Base-by-base conservation (phyloP, 2,888 invertebrate species). In the Campaea margaritaria region DNA sequence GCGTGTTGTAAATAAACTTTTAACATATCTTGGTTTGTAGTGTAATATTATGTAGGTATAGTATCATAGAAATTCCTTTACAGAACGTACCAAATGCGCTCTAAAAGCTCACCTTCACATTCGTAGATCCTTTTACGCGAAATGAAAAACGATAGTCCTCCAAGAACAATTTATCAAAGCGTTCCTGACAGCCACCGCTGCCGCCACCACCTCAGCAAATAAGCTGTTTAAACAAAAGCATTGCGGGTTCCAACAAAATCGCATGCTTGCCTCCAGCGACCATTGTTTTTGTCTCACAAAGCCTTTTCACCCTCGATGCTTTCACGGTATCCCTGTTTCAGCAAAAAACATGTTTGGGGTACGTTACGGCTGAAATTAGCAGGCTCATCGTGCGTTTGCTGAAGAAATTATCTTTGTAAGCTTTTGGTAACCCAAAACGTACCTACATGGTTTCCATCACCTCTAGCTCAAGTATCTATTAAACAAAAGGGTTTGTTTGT, bases 331-430 rank as follows among this genome's bases (percentile, higher is more conserved):
- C 50, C 54, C 46, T 46, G 50, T 15, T 36, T 50, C 38, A 27
- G 60, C 54, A 55, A 55, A 60, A 31, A 51, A 50, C 34, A 49
- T 50, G 34, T 36, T 53, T 49, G 34, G 59, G 44, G 38, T 41
- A 38, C 42, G n/a, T 49, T 49, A 59, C 41, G 44, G 53, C 42
- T 51, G 48, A 52, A 44, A 58, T 58, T 52, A 58, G 47, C 38
- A 7, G 34, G 46, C 12, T 47, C 16, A 27, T 45, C 11, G 34
- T n/a, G 31, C 15, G 45, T 28, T 41, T 8, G 31, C 11, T 43
- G 15, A 34, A 48, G n/a, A 34, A 13, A 41, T 47, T 47, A 27
- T 48, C 14, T 4, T 42, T 21, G 14, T 16, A 28, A 38, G 14
- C 9, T 15, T 14, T 34, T 34, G 46, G 16, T 39, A 13, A n/a